Conservation (phyloP, 2,888 invertebrate genomes). For the Metalampra italica region DNA sequence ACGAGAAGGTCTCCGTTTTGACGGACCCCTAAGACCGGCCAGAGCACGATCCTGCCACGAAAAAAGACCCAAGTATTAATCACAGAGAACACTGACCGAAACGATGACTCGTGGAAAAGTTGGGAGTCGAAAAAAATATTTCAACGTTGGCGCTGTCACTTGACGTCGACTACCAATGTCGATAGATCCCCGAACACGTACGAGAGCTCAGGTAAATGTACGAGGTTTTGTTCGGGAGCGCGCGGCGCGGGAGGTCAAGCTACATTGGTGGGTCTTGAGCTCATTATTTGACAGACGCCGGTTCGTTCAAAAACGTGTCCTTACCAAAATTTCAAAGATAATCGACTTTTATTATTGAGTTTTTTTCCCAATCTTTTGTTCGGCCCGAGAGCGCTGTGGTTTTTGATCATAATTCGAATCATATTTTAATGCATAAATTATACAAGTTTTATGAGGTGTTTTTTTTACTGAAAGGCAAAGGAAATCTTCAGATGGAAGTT, state of each 20-base stretch:
- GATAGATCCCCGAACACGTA: conserved; percentile 19
- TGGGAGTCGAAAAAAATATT: conserved; percentile 37
- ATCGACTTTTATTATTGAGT: conserved; percentile 40
- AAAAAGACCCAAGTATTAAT: conserved; percentile 56
- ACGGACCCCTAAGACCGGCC: too few species aligned
- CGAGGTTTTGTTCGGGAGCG: not conserved
- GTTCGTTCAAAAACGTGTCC: conserved; percentile 51
- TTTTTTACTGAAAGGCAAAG: not conserved
- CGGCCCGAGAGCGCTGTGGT: conserved; percentile 4
- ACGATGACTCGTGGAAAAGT: conserved; percentile 66
- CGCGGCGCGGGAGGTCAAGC: conserved; percentile 13
- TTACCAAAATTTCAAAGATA: conserved; percentile 46
- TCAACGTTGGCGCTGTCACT: conserved; percentile 53
- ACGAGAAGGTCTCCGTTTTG: too few species aligned
- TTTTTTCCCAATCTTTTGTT: conserved; percentile 18
- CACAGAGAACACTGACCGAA: conserved; percentile 57
- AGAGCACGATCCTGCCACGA: conserved; percentile 20
- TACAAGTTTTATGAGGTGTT: conserved; percentile 1
- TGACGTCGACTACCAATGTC: conserved; percentile 28
- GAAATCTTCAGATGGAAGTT: not conserved
- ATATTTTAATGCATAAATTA: conserved; percentile 16
- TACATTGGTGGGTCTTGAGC: conserved; percentile 28
- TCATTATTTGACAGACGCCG: conserved; percentile 43
- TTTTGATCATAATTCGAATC: conserved; percentile 19
- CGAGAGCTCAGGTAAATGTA: not conserved